Conservation (phyloP, 35 echinoderm and acorn worm genomes). For the Apostichopus japonicus region DNA sequence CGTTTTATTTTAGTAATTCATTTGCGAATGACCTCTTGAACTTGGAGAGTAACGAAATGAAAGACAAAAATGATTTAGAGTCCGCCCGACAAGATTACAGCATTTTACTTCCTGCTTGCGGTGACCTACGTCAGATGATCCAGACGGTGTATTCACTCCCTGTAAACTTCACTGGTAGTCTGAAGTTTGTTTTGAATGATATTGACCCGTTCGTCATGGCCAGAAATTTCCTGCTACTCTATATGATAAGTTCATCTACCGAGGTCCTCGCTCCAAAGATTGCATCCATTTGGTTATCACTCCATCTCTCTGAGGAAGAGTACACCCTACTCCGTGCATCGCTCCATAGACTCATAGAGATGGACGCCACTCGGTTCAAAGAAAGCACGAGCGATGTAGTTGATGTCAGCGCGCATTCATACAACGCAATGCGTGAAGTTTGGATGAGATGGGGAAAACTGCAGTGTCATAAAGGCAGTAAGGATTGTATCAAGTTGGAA, state of each 20-base stretch:
- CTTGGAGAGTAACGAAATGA: conserved; percentile 58
- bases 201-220: conserved; percentile 69
- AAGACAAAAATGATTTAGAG: neutral
- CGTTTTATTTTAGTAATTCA: conserved; percentile 68
- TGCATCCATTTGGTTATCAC: conserved; percentile 63
- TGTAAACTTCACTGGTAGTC: conserved; percentile 28
- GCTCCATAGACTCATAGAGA: conserved; percentile 29
- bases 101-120: conserved; percentile 61
- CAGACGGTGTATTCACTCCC: too few relatives aligned
- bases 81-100: neutral
- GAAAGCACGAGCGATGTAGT: conserved; percentile 34
- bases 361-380: neutral
- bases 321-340: conserved; percentile 30
- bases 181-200: conserved; percentile 63
- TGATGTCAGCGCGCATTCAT: neutral
- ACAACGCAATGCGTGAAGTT: conserved; percentile 28
- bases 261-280: neutral
- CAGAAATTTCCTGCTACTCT: conserved; percentile 73
- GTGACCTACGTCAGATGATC: conserved; percentile 59
- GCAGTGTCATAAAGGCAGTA: neutral
- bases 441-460: conserved; percentile 56
- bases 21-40: conserved; percentile 70
- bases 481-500: neutral
- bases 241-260: conserved; percentile 47
- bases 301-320: conserved; percentile 41